These are phyloP conservation scores for Chloroceryle inda DNA, from an alignment of 2,797 vertebrate species.

Conservation along the genomic window DNA sequence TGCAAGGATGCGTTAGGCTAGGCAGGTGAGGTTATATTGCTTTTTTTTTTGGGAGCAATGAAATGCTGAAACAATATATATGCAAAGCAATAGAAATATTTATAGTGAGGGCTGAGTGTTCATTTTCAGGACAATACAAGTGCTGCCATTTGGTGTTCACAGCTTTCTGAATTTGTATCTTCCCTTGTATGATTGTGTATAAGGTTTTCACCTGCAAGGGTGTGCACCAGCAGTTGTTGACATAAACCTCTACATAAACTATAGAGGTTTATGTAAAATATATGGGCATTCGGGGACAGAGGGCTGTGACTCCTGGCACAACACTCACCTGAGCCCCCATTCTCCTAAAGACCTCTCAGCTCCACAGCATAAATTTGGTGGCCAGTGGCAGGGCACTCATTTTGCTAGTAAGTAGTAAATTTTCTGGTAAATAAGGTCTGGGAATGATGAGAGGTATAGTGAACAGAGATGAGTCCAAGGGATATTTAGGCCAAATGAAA, in stretches of 20 bases:
- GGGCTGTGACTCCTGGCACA: neutral
- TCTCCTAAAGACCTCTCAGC: neutral
- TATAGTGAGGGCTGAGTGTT: neutral
- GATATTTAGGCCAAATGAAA: neutral
- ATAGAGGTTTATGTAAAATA: neutral
- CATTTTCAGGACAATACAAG: neutral
- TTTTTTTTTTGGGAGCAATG: neutral
- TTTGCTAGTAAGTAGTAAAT: neutral
- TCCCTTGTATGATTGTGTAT: neutral
- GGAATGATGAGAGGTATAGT: neutral
- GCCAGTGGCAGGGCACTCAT: neutral
- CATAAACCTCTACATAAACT: neutral
- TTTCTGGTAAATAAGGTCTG: neutral
- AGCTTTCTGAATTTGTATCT: neutral
- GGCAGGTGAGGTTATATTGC: neutral
- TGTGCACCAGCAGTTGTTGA: neutral
- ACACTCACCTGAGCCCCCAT: accelerated
- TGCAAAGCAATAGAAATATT: conserved; percentile 30
- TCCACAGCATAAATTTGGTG: neutral
- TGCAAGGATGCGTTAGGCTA: neutral
- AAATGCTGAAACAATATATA: conserved; percentile 22
- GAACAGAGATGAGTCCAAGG: neutral
- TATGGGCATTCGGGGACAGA: neutral
- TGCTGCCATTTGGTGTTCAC: neutral
- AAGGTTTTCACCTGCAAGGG: neutral